These are phyloP conservation scores for Diglossa brunneiventris DNA, from an alignment of 2,113 vertebrate genomes.

Conservation along the genomic window DNA sequence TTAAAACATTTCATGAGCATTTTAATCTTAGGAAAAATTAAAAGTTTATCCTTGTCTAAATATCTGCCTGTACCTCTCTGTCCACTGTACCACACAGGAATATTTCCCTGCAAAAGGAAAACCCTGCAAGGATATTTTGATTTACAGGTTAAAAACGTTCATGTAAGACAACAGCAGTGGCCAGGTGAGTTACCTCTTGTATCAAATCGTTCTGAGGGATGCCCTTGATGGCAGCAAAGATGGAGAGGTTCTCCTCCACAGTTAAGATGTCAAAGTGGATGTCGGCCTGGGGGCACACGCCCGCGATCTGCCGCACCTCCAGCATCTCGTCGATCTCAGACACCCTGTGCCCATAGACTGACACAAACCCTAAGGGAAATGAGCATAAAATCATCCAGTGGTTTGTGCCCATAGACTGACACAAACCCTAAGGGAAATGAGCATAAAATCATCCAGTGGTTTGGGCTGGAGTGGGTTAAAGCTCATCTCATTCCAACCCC, in stretches of 20 bases:
- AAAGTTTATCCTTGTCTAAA: neutral
- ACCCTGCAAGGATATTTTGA: accelerated
- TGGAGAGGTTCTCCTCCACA: constrained; percentile 92
- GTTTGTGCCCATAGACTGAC: constrained; percentile 84
- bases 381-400: neutral
- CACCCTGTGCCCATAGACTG: constrained; percentile 89
- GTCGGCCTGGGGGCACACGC: constrained; percentile 94
- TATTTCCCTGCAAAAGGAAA: neutral
- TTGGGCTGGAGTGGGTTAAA: neutral
- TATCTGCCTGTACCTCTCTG: neutral
- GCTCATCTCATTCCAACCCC: neutral
- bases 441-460: accelerated
- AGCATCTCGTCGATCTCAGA: constrained; percentile 87
- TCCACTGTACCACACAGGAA: accelerated
- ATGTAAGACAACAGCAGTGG: accelerated
- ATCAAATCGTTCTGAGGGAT: constrained; percentile 83
- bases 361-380: constrained; percentile 77
- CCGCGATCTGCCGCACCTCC: constrained; percentile 89
- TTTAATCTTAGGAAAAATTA: neutral
- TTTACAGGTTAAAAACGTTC: neutral
- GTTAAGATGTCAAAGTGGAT: constrained; percentile 95
- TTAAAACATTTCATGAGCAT: neutral
- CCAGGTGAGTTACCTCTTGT: constrained; percentile 77
- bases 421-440: constrained; percentile 77
- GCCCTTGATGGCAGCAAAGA: constrained; percentile 93